Evolutionary conservation across 2,113 vertebrate genomes (phyloP).

Genomic region (Ceratotherium simum): DNA sequence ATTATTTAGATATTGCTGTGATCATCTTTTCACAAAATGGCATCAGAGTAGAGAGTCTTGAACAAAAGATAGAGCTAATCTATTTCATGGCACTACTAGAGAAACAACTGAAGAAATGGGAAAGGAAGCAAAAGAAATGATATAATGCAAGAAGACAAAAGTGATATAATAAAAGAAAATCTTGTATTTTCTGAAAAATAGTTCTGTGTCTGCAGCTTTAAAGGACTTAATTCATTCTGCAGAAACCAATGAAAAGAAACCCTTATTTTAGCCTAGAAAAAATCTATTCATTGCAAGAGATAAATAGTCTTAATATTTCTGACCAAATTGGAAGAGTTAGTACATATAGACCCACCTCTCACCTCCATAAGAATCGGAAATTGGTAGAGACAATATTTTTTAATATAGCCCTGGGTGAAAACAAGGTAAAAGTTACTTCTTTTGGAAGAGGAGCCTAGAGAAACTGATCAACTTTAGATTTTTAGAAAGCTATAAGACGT

Average conservation of each 20-base stretch:
- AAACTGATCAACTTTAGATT: background rate
- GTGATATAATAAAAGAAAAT: background rate
- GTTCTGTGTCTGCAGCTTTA: background rate
- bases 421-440: background rate
- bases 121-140: background rate
- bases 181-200: background rate
- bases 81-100: background rate
- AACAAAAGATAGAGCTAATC: background rate
- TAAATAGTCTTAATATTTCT: background rate
- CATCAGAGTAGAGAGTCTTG: background rate
- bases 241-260: background rate
- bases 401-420: background rate
- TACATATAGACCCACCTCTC: background rate
- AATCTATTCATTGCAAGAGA: background rate
- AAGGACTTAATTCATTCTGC: background rate
- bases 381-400: background rate
- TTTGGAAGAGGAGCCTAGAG: constrained; percentile 11
- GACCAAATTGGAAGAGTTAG: background rate
- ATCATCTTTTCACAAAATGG: background rate
- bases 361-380: background rate
- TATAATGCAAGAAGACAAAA: background rate
- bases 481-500: background rate
- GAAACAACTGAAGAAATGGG: background rate
- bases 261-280: background rate
- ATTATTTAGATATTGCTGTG: background rate